phyloP scores from a whole-genome alignment of 1,140 invertebrate genomes.

The Melitaea cinxia region DNA sequence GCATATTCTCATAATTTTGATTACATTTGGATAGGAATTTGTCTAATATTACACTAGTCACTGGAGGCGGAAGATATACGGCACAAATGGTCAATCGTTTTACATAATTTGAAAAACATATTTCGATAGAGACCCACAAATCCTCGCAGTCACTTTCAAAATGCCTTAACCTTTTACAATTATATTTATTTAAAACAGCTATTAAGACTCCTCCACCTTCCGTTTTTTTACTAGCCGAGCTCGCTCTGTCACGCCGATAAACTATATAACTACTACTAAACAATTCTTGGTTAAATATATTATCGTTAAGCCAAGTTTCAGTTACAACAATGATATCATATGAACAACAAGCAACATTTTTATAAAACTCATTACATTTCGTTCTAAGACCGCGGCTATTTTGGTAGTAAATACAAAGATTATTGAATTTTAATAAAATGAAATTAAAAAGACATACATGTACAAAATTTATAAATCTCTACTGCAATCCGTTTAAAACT shows the following conservation, averaged over 20 bases:
- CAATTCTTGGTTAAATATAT: conserved; percentile 30
- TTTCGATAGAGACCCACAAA: too few relatives aligned
- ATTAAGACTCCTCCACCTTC: conserved; percentile 2
- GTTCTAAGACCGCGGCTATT: conserved; percentile 1
- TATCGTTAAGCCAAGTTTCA: conserved; percentile 21
- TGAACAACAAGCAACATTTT: too few relatives aligned
- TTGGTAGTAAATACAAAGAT: conserved; percentile 9
- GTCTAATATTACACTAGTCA: too few relatives aligned
- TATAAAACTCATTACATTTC: conserved; percentile 5
- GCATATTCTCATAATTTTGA: too few relatives aligned
- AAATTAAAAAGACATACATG: background rate
- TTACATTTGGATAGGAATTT: too few relatives aligned
- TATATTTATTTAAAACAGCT: conserved; percentile 2
- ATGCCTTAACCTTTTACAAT: background rate
- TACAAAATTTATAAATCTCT: background rate
- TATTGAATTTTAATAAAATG: background rate
- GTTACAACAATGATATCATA: too few relatives aligned
- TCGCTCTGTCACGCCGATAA: conserved; percentile 22
- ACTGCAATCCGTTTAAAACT: background rate
- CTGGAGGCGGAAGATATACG: too few relatives aligned
- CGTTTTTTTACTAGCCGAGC: conserved; percentile 1
- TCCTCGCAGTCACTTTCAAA: too few relatives aligned
- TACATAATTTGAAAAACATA: too few relatives aligned
- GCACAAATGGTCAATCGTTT: too few relatives aligned
- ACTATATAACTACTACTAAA: conserved; percentile 25